Evolutionary conservation across 2,113 vertebrate species (phyloP).

Genomic region (Triplophysa tibetana): DNA sequence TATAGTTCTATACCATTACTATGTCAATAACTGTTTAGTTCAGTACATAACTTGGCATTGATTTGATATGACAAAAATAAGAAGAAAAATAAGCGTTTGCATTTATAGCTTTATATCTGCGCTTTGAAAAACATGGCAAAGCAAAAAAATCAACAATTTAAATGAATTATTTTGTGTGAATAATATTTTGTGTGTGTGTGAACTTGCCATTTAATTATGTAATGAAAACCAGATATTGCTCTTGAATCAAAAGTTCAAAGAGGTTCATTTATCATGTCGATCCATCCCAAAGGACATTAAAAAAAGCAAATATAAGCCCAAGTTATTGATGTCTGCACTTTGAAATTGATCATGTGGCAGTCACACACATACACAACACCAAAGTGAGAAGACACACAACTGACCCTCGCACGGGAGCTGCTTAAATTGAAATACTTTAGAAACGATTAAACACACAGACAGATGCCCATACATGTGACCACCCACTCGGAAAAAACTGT

Average conservation of each 20-base stretch:
- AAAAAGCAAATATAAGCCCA: slow-evolving; percentile 38
- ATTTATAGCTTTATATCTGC: slow-evolving; percentile 15
- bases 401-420: neutral
- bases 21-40: neutral
- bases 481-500: neutral
- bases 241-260: slow-evolving; percentile 5
- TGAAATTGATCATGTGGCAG: slow-evolving; percentile 34
- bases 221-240: slow-evolving; percentile 29
- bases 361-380: neutral
- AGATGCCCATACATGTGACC: neutral
- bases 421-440: neutral
- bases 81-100: slow-evolving; percentile 24
- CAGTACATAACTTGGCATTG: neutral
- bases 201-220: neutral
- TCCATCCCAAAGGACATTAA: slow-evolving; percentile 32
- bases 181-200: neutral
- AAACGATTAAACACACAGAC: slow-evolving; percentile 10
- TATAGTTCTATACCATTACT: too few species aligned
- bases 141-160: neutral
- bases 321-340: slow-evolving; percentile 9
- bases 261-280: slow-evolving; percentile 12
- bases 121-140: slow-evolving; percentile 23
- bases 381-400: neutral
- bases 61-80: neutral
- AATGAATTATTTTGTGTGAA: neutral